A percentile compares a stretch with the other conserved stretches of the same genome.
phyloP scores from a whole-genome alignment of 2,888 invertebrate species.

The Zele albiditarsus region DNA sequence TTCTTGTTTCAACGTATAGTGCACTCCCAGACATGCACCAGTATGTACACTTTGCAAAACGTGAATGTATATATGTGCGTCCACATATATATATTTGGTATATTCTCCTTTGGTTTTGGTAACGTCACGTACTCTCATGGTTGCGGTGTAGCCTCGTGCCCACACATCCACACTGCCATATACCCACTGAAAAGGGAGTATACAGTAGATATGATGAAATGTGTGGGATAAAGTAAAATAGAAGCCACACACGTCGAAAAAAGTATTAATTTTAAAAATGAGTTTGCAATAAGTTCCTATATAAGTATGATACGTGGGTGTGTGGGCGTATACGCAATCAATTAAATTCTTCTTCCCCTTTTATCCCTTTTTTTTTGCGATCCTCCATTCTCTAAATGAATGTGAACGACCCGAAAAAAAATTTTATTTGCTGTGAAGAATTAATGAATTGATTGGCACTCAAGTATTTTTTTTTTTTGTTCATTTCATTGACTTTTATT shows the following conservation, averaged over 20 bases:
- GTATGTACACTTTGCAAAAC: background rate
- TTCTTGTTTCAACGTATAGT: background rate
- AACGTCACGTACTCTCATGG: conserved; percentile 41
- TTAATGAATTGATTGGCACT: background rate
- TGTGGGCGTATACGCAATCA: too few relatives aligned
- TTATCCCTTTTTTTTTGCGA: too few relatives aligned
- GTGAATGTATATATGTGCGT: background rate
- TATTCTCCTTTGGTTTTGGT: conserved; percentile 12
- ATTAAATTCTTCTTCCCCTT: background rate
- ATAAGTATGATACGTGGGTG: background rate
- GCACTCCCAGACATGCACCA: background rate
- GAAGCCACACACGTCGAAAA: conserved; percentile 24
- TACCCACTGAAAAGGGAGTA: background rate
- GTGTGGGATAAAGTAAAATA: conserved; percentile 7
- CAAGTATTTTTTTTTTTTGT: background rate
- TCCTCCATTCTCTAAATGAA: too few relatives aligned
- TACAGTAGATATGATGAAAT: background rate
- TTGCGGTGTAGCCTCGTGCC: conserved; percentile 15
- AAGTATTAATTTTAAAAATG: conserved; percentile 35
- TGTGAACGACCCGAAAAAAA: background rate
- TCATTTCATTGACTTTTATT: background rate
- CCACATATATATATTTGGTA: background rate
- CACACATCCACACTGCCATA: conserved; percentile 22
- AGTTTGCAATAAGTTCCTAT: conserved; percentile 27
- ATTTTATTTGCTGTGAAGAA: background rate